Base-by-base conservation (phyloP, 2,113 vertebrate species). In the Trichechus manatus region DNA sequence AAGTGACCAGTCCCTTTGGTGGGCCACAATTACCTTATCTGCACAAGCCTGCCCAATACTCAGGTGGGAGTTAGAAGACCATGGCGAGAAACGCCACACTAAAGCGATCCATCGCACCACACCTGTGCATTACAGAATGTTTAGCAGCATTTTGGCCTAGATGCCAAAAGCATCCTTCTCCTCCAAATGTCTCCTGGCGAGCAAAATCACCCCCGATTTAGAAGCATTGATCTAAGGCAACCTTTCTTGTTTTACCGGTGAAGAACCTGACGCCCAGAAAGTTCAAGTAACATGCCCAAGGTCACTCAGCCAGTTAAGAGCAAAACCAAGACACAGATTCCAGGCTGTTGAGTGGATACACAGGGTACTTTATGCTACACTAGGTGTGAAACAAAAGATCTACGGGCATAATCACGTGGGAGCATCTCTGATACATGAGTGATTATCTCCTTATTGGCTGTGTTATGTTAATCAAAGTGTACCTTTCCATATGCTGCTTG, bases 401-500 rank as follows among this genome's bases (percentile, higher is more conserved):
- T 4, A 3, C 17, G 31, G 72, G 6, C 23, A 61, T 1, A 47
- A 14, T n/a, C 42, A 9, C 0, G 0, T 14, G 23, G 59, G 29
- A 72, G 14, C 53, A n/a, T 14, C 56, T 4, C 4, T 17, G 47
- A 9, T 9, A n/a, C 20, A 5, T 10, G 11, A 9, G 68, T 3
- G 44, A 91, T 47, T 3, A 56, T 63, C 72, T 78, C 82, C 78
- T 50, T 22, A 4, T 20, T 36, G 42, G 29, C 39, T 22, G 0
- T 20, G 0, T 20, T 1, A 0, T 1, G 36, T 19, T n/a, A 27
- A 74, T 17, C 33, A 17, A 59, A 23, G 1, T 0, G 2, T 98
- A 99, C 99, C 99, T 98, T 98, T 77, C 98, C 99, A 36, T 98
- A 98, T 1, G 98, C 97, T 20, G 98, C 98, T 61, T 98, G 97